Conservation (phyloP, 1,140 invertebrate genomes). For the Stegodyphus mimosarum region DNA sequence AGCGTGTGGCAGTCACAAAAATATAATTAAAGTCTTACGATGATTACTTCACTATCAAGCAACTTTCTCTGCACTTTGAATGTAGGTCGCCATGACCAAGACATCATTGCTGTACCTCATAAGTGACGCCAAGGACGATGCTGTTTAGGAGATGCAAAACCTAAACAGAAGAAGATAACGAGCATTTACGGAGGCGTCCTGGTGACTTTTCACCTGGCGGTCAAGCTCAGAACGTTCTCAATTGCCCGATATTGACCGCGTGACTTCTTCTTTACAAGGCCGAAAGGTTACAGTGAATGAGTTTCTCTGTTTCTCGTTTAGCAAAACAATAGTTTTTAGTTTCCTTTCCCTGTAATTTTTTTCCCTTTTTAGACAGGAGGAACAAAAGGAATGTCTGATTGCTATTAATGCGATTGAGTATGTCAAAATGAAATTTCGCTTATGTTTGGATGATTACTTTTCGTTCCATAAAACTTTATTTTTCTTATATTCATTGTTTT, state of each 20-base stretch:
- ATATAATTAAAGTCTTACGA: no score
- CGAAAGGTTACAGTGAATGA: neutral
- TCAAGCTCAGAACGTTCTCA: slow-evolving; percentile 11
- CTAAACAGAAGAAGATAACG: neutral
- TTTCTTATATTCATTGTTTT: no score
- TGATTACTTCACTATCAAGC: no score
- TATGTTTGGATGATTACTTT: no score
- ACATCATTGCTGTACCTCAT: slow-evolving; percentile 4
- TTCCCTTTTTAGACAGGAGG: no score
- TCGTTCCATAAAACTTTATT: no score
- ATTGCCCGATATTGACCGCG: slow-evolving; percentile 25
- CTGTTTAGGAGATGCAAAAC: neutral
- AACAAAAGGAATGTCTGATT: neutral
- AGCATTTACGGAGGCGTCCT: slow-evolving; percentile 3
- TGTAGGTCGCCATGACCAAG: slow-evolving; percentile 23
- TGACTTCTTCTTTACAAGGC: slow-evolving; percentile 9
- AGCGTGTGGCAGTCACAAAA: no score
- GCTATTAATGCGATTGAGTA: neutral
- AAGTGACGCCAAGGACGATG: neutral
- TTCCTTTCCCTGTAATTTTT: no score
- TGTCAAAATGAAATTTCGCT: no score
- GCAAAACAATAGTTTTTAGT: no score
- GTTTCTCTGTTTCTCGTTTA: neutral
- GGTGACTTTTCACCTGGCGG: slow-evolving; percentile 8
- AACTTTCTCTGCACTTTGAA: neutral